Evolutionary conservation across 2,888 invertebrate genomes (phyloP).

Genomic region (Drosophila emarginata): DNA sequence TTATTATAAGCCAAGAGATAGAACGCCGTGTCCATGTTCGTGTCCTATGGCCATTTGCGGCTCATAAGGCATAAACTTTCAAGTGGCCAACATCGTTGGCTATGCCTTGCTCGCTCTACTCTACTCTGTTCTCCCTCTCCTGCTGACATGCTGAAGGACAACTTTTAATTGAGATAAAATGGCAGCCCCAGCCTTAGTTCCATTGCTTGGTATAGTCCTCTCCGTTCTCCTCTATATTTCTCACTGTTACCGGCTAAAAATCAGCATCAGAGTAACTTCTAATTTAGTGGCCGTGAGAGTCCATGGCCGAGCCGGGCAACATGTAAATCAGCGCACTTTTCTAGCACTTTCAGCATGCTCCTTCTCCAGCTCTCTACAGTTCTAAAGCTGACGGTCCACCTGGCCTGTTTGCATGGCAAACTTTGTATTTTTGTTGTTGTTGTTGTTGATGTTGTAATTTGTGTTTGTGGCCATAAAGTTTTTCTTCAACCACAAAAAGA

Average conservation of each 20-base stretch:
- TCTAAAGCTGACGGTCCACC: constrained; percentile 22
- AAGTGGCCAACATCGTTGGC: constrained; percentile 65
- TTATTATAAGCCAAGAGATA: constrained; percentile 53
- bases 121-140: not conserved
- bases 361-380: not conserved
- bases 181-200: constrained; percentile 37
- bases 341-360: constrained; percentile 48
- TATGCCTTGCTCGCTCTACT: not conserved
- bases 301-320: constrained; percentile 53
- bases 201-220: not conserved
- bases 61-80: constrained; percentile 78
- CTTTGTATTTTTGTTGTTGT: constrained; percentile 41
- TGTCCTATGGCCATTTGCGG: constrained; percentile 74
- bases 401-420: constrained; percentile 61
- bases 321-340: constrained; percentile 71
- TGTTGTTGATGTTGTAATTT: constrained; percentile 63
- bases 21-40: constrained; percentile 46
- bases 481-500: constrained; percentile 46
- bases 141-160: constrained; percentile 75
- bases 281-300: constrained; percentile 76
- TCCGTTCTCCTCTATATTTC: constrained; percentile 1
- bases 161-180: constrained; percentile 78
- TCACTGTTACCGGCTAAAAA: constrained; percentile 45
- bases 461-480: constrained; percentile 72
- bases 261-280: constrained; percentile 77